These are phyloP conservation scores for Phorcus lineatus DNA, from an alignment of 2,888 invertebrate species.

Conservation along the genomic window DNA sequence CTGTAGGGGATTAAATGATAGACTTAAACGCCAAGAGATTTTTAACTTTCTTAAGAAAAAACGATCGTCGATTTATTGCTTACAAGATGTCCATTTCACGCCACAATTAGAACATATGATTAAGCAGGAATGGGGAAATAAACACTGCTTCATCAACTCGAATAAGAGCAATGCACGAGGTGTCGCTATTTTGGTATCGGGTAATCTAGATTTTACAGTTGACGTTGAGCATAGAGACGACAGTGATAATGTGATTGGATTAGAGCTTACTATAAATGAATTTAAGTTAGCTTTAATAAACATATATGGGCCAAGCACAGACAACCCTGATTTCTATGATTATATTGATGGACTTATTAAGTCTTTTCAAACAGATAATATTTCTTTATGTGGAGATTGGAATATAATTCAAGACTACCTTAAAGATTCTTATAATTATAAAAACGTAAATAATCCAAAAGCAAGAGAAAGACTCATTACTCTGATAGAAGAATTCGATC, in stretches of 20 bases:
- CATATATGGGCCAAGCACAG: conserved; percentile 30
- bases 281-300: conserved; percentile 16
- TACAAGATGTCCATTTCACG: background rate
- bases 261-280: background rate
- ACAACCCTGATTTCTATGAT: conserved; percentile 27
- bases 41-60: no score
- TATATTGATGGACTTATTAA: background rate
- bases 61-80: no score
- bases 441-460: conserved; percentile 24
- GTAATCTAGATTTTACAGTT: background rate
- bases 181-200: background rate
- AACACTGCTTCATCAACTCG: background rate
- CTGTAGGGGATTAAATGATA: no score
- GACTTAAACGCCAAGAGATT: no score
- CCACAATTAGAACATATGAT: background rate
- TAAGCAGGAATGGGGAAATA: conserved; percentile 1
- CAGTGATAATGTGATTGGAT: background rate
- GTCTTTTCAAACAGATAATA: background rate
- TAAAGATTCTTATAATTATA: conserved; percentile 18
- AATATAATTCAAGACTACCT: conserved; percentile 4
- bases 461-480: background rate
- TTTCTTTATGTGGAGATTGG: conserved; percentile 26
- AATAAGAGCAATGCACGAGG: background rate
- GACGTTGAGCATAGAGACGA: background rate
- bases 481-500: conserved; percentile 18